These are phyloP conservation scores for Australoheros facetus DNA, from an alignment of 2,797 vertebrate species.

Conservation along the genomic window DNA sequence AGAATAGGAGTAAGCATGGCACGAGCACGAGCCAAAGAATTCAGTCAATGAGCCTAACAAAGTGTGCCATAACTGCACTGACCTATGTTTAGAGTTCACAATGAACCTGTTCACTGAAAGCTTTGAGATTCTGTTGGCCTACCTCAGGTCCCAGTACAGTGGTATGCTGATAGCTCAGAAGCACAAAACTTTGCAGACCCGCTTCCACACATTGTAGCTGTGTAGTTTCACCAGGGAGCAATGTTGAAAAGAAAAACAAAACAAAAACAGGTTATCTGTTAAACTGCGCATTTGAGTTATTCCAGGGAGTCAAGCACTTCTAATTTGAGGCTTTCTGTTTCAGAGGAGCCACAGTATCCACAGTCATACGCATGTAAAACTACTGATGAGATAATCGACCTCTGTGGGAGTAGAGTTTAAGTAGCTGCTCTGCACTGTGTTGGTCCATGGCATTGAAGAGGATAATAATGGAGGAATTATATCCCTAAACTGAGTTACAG, in stretches of 20 bases:
- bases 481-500: too few species aligned
- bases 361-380: too few species aligned
- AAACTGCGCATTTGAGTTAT: too few species aligned
- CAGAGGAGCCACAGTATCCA: too few species aligned
- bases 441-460: too few species aligned
- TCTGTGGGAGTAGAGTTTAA: too few species aligned
- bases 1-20: slow-evolving; percentile 50
- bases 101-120: slow-evolving; percentile 13
- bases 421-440: too few species aligned
- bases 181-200: neutral
- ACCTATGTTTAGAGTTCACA: slow-evolving; percentile 1
- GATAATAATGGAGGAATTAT: too few species aligned
- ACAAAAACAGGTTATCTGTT: neutral
- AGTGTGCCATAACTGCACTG: slow-evolving; percentile 30
- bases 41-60: slow-evolving; percentile 47
- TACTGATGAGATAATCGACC: too few species aligned
- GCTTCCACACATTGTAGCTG: neutral
- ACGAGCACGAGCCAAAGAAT: slow-evolving; percentile 49
- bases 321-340: too few species aligned
- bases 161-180: neutral
- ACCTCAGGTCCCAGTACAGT: neutral
- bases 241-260: neutral
- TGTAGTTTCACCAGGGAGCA: neutral
- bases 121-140: neutral
- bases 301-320: too few species aligned